Base-by-base conservation (phyloP, 2,797 vertebrate species). In the Crypturellus tataupa region DNA sequence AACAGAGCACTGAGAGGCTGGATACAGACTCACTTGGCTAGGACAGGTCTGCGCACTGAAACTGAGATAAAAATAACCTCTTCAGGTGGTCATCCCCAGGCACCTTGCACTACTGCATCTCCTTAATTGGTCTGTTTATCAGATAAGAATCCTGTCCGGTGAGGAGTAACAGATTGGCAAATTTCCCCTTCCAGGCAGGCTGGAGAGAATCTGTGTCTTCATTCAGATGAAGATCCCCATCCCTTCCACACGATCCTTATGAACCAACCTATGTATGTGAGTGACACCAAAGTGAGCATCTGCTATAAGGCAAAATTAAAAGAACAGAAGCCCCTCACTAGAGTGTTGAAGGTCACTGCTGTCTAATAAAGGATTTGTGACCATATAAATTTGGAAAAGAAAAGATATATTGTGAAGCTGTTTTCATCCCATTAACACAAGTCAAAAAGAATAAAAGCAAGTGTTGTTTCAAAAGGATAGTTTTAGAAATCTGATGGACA, bases 351-450 rank as follows among this genome's bases (percentile, higher is more conserved):
- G 96, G 98, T 98, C 97, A 98, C 27, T 25, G 90, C 77, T 93
- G 58, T 93, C 95, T 98, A 97, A 97, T 97, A 96, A 97, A 97
- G 72, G 47, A 87, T 89, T 94, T 96, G 88, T 78, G 85, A 96
- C 94, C 96, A 90, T 49, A 60, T 88, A 85, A 98, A 98, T 98
- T 96, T 97, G 97, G 95, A 96, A 96, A 49, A 87, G 75, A 95
- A 95, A 95, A 91, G 64, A 97, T 95, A 92, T 97, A 93, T 96
- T 98, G 91, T 94, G 75, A 97, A 97, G 94, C 78, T 89, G 94
- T 98, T 98, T 98, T 97, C 92, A 96, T 97, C 95, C 92, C 94
- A 98, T 98, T 98, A 98, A 77, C 67, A 93, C 89, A 94, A 96
- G 95, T 97, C 96, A 97, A 69, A 97, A 97, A 94, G 92, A 97